These are phyloP conservation scores for Mesoclemmys tuberculata DNA, from an alignment of 2,113 vertebrate species.

Conservation along the genomic window DNA sequence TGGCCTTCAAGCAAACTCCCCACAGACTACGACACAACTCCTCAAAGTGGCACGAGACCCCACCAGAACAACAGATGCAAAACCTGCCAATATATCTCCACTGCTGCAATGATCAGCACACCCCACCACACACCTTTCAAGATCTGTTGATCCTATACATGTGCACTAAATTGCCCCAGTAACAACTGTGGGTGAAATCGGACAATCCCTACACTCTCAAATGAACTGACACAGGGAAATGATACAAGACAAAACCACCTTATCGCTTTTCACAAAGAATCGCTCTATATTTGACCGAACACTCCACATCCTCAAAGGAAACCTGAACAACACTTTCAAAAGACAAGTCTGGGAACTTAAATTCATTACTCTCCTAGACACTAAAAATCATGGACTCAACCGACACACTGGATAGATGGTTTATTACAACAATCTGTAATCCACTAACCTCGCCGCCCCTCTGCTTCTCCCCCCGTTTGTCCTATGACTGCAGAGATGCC, in stretches of 20 bases:
- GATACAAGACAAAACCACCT: no score
- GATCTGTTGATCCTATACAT: background rate
- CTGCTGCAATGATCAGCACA: background rate
- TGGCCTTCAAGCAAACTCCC: background rate
- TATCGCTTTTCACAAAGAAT: background rate
- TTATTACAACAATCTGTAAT: background rate
- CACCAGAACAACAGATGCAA: background rate
- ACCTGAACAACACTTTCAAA: background rate
- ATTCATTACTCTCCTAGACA: background rate
- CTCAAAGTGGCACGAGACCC: background rate
- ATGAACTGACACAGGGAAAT: background rate
- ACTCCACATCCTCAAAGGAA: background rate
- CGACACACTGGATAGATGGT: background rate
- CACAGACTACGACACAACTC: background rate
- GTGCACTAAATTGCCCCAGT: background rate
- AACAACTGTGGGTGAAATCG: background rate
- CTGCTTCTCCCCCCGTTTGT: background rate
- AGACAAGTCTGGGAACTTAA: background rate
- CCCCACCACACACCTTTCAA: background rate
- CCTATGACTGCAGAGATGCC: background rate
- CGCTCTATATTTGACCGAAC: no score
- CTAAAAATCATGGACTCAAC: background rate
- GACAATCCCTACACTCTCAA: background rate
- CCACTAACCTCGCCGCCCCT: no score
- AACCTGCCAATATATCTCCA: background rate